These are phyloP conservation scores for Xylocampa areola DNA, from an alignment of 2,888 invertebrate genomes.

Conservation along the genomic window DNA sequence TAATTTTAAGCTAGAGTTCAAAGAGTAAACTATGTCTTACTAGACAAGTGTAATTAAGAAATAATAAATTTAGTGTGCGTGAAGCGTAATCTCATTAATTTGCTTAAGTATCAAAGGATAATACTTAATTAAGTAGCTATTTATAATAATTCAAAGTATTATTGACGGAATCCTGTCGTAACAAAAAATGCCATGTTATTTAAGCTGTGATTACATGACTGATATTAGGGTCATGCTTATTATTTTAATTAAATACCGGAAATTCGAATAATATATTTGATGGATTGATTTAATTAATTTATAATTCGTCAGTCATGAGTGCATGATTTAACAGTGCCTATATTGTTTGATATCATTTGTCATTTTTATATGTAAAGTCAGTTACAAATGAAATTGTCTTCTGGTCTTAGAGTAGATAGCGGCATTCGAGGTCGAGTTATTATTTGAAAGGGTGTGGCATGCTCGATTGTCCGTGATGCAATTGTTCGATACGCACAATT, in stretches of 20 bases:
- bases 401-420: slow-evolving; percentile 8
- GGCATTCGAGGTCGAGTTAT: slow-evolving; percentile 56
- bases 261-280: slow-evolving; percentile 6
- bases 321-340: not conserved
- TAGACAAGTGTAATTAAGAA: too few species aligned
- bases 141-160: too few species aligned
- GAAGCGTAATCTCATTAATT: too few species aligned
- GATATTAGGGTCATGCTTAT: too few species aligned
- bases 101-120: too few species aligned
- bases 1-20: not conserved
- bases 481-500: slow-evolving; percentile 57
- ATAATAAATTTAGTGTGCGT: too few species aligned
- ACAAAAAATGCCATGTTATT: not conserved
- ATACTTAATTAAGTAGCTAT: too few species aligned
- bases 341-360: slow-evolving; percentile 30
- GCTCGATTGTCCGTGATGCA: slow-evolving; percentile 57
- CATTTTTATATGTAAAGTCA: slow-evolving; percentile 14
- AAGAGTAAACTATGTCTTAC: too few species aligned
- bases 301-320: slow-evolving; percentile 27
- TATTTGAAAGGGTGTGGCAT: slow-evolving; percentile 74
- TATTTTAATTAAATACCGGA: slow-evolving; percentile 8
- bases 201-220: too few species aligned
- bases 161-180: too few species aligned
- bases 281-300: slow-evolving; percentile 29
- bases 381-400: slow-evolving; percentile 11